phyloP scores from a whole-genome alignment of 2,113 vertebrate species.

The Edolisoma coerulescens region DNA sequence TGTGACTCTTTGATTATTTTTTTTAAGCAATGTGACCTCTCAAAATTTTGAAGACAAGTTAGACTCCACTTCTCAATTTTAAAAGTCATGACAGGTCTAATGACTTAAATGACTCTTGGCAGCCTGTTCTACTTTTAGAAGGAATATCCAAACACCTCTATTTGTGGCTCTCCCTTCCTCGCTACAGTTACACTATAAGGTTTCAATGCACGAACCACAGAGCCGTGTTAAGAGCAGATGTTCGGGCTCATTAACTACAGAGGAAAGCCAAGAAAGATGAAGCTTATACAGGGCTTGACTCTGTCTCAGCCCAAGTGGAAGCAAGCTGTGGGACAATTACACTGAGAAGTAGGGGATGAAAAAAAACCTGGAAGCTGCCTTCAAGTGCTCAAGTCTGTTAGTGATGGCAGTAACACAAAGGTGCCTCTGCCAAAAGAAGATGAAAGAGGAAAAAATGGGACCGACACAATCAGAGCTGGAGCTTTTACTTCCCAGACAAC shows the following conservation, averaged over 20 bases:
- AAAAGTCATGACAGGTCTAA: neutral
- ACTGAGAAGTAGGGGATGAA: neutral
- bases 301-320: neutral
- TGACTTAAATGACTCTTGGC: neutral
- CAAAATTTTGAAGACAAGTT: neutral
- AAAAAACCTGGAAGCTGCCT: neutral
- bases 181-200: neutral
- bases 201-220: neutral
- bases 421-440: neutral
- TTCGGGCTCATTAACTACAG: neutral
- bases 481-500: neutral
- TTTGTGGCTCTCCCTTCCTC: neutral
- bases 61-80: neutral
- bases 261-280: neutral
- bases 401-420: neutral
- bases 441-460: neutral
- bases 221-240: neutral
- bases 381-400: neutral
- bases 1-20: neutral
- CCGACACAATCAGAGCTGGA: neutral
- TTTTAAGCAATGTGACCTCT: neutral
- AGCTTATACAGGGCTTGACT: neutral
- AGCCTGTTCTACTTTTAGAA: neutral
- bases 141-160: neutral
- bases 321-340: neutral